Base-by-base conservation (phyloP, 1,140 invertebrate genomes). In the Pogonognathellus flavescens region DNA sequence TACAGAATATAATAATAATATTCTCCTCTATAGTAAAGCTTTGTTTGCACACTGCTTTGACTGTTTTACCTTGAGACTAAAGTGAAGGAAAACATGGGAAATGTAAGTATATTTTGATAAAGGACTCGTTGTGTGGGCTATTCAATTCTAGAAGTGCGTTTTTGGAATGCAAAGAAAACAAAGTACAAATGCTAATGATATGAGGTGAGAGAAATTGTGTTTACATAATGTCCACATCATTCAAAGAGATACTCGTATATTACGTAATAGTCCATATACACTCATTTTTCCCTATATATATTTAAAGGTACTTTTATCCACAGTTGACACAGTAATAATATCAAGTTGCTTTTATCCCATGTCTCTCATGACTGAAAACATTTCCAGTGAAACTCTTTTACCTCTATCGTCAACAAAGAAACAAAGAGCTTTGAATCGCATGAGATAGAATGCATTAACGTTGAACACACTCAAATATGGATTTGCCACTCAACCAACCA, bases 201-300 rank as follows among this genome's bases (percentile, higher is more conserved):
- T 50, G 41, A 76, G 70, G 70, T 76, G 70, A 76, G 70, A 76
- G n/a, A 76, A 76, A 76, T 76, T 16, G 41, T n/a, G 70, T 76
- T 76, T 76, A 66, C 62, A 66, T 66, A 66, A 66, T 25, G 20
- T 25, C 25, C 62, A 66, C 62, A 66, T 66, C 25, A 66, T 66
- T 25, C 62, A 66, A 20, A 10, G 25, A 25, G 25, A 66, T 66
- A 66, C 62, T 41, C 22, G 20, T 31, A 53, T 82, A n/a, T n/a
- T n/a, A n/a, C n/a, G 80, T 10, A 70, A 25, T 49, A 80, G 76
- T 16, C n/a, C n/a, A n/a, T n/a, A n/a, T n/a, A n/a, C n/a, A n/a
- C n/a, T n/a, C n/a, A 52, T 50, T 14, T 41, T 16, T 80, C 16
- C 16, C 49, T 49, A 49, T 14, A 80, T 50, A 52, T 25, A 82